Percentiles rank a stretch among this genome's conserved stretches.
These are phyloP conservation scores for Odontomyia ornata DNA, from an alignment of 2,888 invertebrate genomes.

Conservation along the genomic window DNA sequence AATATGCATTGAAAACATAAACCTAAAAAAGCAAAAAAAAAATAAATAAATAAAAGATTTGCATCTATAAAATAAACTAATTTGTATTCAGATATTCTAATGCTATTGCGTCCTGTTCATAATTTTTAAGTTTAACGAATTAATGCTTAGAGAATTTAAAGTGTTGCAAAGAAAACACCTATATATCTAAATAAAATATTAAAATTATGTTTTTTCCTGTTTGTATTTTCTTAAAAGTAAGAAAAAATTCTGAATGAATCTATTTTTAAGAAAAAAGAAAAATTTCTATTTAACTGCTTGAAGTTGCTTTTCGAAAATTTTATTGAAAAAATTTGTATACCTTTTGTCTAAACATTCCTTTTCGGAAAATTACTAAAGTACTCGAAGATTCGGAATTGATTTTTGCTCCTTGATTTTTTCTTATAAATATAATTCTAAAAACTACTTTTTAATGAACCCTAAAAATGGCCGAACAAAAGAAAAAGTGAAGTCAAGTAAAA, in stretches of 20 bases:
- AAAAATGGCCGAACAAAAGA: background rate
- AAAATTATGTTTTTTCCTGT: no score
- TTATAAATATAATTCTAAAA: no score
- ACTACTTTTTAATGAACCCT: background rate
- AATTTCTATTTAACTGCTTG: background rate
- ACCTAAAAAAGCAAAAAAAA: background rate
- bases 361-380: background rate
- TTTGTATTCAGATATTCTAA: constrained; percentile 45
- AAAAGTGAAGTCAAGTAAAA: background rate
- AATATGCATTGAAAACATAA: background rate
- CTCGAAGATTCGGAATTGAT: background rate
- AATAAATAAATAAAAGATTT: background rate
- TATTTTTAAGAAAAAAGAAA: constrained; percentile 6
- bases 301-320: background rate
- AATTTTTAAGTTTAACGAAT: constrained; percentile 36
- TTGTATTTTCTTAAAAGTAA: background rate
- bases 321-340: background rate
- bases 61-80: constrained; percentile 31
- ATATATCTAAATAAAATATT: background rate
- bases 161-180: constrained; percentile 26
- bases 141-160: constrained; percentile 40
- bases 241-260: background rate
- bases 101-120: constrained; percentile 44
- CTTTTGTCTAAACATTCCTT: background rate
- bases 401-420: background rate